Evolutionary conservation across 2,797 vertebrate species (phyloP).

Genomic region (Helicolenus hilgendorfi): DNA sequence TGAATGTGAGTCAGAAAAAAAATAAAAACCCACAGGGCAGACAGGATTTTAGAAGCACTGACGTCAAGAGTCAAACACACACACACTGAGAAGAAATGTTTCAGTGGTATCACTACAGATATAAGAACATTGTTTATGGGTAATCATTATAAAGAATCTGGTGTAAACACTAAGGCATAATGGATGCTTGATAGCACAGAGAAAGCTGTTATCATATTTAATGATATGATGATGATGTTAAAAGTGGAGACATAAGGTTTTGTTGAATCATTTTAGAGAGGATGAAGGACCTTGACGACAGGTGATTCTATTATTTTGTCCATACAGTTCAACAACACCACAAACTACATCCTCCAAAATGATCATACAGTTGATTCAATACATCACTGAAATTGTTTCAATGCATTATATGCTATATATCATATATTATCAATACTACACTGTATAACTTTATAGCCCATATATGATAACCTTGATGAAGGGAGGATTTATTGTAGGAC

Average conservation of each 20-base stretch:
- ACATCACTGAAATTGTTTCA: neutral
- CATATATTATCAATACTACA: neutral
- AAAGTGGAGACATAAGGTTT: neutral
- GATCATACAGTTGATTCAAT: neutral
- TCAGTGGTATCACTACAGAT: neutral
- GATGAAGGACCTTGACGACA: neutral
- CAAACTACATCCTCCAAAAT: too few species aligned
- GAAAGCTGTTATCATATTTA: neutral
- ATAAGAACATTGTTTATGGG: neutral
- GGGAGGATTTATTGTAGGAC: too few species aligned
- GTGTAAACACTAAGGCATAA: neutral
- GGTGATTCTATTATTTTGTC: neutral
- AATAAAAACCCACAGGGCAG: neutral
- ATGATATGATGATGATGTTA: neutral
- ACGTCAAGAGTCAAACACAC: conserved; percentile 1
- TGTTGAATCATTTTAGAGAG: neutral
- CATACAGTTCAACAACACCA: neutral
- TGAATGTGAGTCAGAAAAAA: conserved; percentile 12
- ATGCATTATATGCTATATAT: neutral
- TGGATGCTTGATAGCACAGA: neutral
- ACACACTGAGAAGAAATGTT: neutral
- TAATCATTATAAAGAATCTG: neutral
- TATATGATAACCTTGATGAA: neutral
- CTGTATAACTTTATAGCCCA: neutral
- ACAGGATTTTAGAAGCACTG: neutral